Evolutionary conservation across 2,113 vertebrate species (phyloP).

Genomic region (Myiopsitta monachus): DNA sequence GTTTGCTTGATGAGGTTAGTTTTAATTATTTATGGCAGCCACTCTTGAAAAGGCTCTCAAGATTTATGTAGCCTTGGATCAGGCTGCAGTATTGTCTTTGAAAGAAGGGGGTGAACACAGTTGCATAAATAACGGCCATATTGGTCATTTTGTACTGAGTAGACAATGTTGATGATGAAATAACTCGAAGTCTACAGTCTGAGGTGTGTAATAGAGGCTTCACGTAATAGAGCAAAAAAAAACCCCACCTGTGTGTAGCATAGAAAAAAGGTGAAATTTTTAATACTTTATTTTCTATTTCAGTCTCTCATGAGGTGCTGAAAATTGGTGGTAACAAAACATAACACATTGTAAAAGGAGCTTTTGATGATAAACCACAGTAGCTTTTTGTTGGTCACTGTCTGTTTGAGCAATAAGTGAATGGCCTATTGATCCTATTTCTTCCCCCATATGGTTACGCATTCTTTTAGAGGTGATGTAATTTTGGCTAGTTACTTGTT

Average conservation of each 20-base stretch:
- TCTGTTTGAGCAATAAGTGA: background rate
- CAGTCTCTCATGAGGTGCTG: background rate
- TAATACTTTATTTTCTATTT: conserved; percentile 38
- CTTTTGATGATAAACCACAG: background rate
- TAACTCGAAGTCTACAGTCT: background rate
- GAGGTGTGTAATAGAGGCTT: background rate
- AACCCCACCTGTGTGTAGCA: background rate
- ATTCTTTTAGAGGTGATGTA: conserved; percentile 5
- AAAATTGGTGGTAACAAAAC: conserved; percentile 18
- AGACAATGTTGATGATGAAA: background rate
- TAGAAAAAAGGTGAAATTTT: background rate
- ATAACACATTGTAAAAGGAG: background rate
- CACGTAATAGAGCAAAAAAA: background rate
- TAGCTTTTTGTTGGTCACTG: background rate
- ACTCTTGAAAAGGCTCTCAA: background rate
- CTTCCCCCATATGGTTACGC: background rate
- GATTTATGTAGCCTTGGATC: background rate
- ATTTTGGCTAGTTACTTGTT: conserved; percentile 1
- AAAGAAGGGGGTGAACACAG: background rate
- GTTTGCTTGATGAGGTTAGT: background rate
- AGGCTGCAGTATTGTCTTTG: conserved; percentile 5
- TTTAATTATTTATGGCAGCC: conserved; percentile 53
- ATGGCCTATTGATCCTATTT: conserved; percentile 49
- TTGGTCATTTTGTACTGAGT: background rate
- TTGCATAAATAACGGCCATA: background rate